These are phyloP conservation scores for Laothoe populi DNA, from an alignment of 2,888 invertebrate genomes.

Conservation along the genomic window DNA sequence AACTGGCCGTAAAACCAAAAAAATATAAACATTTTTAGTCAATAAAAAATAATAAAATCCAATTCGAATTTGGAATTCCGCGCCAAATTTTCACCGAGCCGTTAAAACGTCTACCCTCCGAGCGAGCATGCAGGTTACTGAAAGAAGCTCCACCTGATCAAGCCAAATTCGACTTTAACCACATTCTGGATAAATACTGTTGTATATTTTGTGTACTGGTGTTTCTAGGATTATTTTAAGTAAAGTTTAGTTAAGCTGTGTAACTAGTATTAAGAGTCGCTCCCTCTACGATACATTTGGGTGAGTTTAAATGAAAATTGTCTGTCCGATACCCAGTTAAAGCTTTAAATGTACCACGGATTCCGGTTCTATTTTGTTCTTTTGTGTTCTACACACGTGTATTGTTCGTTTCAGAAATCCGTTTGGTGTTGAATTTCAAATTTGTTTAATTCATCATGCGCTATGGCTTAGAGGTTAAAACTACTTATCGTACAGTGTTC, in stretches of 20 bases:
- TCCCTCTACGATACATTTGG: slow-evolving; percentile 55
- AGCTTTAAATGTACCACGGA: slow-evolving; percentile 46
- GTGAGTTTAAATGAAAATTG: slow-evolving; percentile 60
- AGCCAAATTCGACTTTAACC: slow-evolving; percentile 48
- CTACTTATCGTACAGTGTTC: no score
- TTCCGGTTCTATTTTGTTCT: slow-evolving; percentile 46
- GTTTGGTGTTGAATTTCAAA: not conserved
- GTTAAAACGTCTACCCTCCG: slow-evolving; percentile 47
- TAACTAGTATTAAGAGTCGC: slow-evolving; percentile 41
- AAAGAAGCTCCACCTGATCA: slow-evolving; percentile 48
- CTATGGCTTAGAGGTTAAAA: not conserved
- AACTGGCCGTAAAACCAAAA: slow-evolving; percentile 20
- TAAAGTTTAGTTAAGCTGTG: slow-evolving; percentile 36
- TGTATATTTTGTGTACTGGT: slow-evolving; percentile 40
- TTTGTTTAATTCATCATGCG: not conserved
- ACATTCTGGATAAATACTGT: slow-evolving; percentile 35
- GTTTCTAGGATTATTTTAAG: slow-evolving; percentile 12
- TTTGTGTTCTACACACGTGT: slow-evolving; percentile 16
- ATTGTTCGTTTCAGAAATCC: not conserved
- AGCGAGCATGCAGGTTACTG: slow-evolving; percentile 53
- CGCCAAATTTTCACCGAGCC: slow-evolving; percentile 40
- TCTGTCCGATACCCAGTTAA: slow-evolving; percentile 49
- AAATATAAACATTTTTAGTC: not conserved
- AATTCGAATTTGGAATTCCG: slow-evolving; percentile 43
- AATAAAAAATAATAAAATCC: slow-evolving; percentile 36